Base-by-base conservation (phyloP, 2,113 vertebrate species). In the Scatophagus argus region DNA sequence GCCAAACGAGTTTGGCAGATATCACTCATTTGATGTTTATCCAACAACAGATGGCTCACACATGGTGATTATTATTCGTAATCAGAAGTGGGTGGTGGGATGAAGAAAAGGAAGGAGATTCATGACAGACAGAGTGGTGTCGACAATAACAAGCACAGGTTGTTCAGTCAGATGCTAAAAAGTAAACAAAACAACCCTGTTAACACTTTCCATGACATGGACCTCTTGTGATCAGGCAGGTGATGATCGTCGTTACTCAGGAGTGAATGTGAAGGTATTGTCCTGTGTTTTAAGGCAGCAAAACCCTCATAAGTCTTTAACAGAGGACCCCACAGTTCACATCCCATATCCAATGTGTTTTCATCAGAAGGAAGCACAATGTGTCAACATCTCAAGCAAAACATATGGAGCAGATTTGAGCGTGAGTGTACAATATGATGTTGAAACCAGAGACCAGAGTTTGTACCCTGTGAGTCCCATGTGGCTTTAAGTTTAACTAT, bases 1-100 rank as follows among this genome's bases (percentile, higher is more conserved):
- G 88, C 90, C 89, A 91, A 91, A 64, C 34, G 46, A 62, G 65
- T 85, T 78, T 90, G 88, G 88, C 91, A 81, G 85, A 80, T 77
- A 87, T 83, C 63, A 39, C 62, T 81, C 72, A 80, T 79, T 66
- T 80, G 66, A 81, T 84, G 86, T 90, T 91, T 90, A 73, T 67
- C 82, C 88, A 87, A 88, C 80, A 91, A 85, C 88, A 93, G 85
- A 89, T 70, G 87, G 88, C 77, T 65, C 63, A 17, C 82, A 88
- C 81, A 83, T 83, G 86, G 77, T 34, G 83, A 86, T 81, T 83
- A 84, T 79, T 85, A 81, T 82, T 84, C 2, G 23, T n/a, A 63
- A 64, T 81, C n/a, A 71, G 27, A 54, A 76, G 46, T 27, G 44
- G 63, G 58, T 43, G 1, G 34, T 23, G n/a, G 32, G 51, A n/a